Percentiles rank a stretch among this genome's conserved stretches.
Conservation (phyloP, 2,113 vertebrate genomes). For the Protobothrops mucrosquamatus region DNA sequence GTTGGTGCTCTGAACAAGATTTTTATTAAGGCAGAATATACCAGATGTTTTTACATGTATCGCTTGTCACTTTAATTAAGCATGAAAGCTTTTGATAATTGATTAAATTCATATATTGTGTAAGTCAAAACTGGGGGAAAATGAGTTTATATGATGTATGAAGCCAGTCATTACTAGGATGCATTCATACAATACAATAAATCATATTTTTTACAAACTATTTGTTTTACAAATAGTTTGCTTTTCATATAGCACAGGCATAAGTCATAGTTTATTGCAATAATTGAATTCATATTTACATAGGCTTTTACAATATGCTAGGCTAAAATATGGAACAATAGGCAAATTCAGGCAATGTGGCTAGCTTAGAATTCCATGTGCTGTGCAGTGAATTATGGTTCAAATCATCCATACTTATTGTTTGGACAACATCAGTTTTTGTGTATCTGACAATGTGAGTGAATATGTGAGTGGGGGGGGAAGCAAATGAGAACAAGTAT, state of each 20-base stretch:
- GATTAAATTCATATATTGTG: not conserved
- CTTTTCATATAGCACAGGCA: not conserved
- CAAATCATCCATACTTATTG: not conserved
- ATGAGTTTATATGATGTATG: not conserved
- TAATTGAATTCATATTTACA: not conserved
- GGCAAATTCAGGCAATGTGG: not conserved
- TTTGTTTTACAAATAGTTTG: not conserved
- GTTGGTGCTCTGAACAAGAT: not conserved
- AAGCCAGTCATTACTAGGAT: not conserved
- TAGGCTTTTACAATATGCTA: not conserved
- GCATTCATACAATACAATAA: not conserved
- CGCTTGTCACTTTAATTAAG: not conserved
- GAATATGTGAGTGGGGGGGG: not conserved
- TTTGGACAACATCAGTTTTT: not conserved
- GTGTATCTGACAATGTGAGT: not conserved
- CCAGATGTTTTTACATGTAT: not conserved
- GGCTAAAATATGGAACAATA: not conserved
- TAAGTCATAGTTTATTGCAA: not conserved
- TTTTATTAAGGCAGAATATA: not conserved
- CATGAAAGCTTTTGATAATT: not conserved
- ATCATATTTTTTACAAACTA: not conserved
- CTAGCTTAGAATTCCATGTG: not conserved
- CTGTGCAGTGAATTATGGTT: not conserved
- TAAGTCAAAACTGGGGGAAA: not conserved
- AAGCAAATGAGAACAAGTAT: not conserved